Conservation (phyloP, 2,888 invertebrate genomes). For the Melipona bicolor region DNA sequence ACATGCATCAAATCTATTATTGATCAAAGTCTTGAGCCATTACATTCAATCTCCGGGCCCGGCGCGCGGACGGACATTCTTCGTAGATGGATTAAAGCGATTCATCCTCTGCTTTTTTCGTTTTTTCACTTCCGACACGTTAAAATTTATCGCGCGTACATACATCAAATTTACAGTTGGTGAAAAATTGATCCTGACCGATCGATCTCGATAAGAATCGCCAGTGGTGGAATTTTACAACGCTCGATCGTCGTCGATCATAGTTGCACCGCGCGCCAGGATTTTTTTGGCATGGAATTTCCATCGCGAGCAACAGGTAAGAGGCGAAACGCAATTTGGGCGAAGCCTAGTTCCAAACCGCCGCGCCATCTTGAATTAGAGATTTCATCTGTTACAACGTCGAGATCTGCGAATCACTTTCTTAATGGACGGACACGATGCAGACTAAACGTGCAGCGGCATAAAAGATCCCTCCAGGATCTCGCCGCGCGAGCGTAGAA, state of each 20-base stretch:
- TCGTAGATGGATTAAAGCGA: too few species aligned
- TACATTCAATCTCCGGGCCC: too few species aligned
- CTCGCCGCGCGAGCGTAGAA: not conserved
- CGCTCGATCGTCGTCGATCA: slow-evolving; percentile 26
- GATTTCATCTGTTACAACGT: not conserved
- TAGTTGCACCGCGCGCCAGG: slow-evolving; percentile 30
- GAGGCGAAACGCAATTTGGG: slow-evolving; percentile 22
- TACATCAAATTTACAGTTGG: too few species aligned
- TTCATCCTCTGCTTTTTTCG: too few species aligned
- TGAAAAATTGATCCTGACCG: slow-evolving; percentile 12
- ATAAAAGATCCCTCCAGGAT: not conserved
- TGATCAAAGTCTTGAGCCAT: too few species aligned
- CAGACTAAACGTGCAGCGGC: not conserved
- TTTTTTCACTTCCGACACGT: too few species aligned
- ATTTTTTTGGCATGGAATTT: slow-evolving; percentile 41
- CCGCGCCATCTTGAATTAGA: not conserved
- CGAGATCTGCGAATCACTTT: not conserved
- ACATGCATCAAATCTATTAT: too few species aligned
- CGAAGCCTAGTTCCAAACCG: not conserved
- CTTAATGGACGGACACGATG: not conserved
- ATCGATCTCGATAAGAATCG: slow-evolving; percentile 11
- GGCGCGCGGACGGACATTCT: too few species aligned
- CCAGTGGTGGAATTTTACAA: not conserved
- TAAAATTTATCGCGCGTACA: too few species aligned
- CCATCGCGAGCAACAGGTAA: slow-evolving; percentile 55